Percentiles rank a stretch among this genome's conserved stretches.
These are phyloP conservation scores for Pteria penguin DNA, from an alignment of 2,888 invertebrate genomes.

Conservation along the genomic window DNA sequence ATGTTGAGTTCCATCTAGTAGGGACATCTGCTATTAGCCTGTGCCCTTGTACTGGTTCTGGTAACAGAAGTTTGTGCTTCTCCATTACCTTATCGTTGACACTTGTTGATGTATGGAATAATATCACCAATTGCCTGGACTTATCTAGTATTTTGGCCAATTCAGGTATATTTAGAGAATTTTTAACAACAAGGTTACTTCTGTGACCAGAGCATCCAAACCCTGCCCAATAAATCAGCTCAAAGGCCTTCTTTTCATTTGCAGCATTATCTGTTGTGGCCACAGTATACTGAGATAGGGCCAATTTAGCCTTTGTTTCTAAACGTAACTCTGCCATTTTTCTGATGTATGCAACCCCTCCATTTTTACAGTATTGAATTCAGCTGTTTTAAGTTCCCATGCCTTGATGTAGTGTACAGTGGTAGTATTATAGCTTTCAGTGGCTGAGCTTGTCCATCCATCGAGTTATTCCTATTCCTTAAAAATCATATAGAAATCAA, in stretches of 20 bases:
- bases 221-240: slow-evolving; percentile 29
- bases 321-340: slow-evolving; percentile 15
- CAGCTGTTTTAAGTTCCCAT: slow-evolving; percentile 11
- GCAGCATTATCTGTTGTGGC: slow-evolving; percentile 43
- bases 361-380: slow-evolving; percentile 8
- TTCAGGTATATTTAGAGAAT: slow-evolving; percentile 21
- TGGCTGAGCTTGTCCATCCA: slow-evolving; percentile 16
- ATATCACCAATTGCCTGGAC: slow-evolving; percentile 27
- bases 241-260: slow-evolving; percentile 40
- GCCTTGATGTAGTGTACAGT: slow-evolving; percentile 14
- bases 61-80: slow-evolving; percentile 29
- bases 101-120: slow-evolving; percentile 41
- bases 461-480: slow-evolving; percentile 26
- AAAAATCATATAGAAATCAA: no score
- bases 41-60: slow-evolving; percentile 5
- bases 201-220: slow-evolving; percentile 52
- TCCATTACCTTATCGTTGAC: slow-evolving; percentile 23
- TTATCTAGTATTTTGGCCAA: slow-evolving; percentile 21
- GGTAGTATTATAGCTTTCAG: slow-evolving; percentile 25
- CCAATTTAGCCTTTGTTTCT: neutral
- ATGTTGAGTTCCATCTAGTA: slow-evolving; percentile 39
- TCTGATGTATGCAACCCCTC: slow-evolving; percentile 26
- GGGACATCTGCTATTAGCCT: slow-evolving; percentile 41
- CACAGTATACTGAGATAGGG: neutral
- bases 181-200: slow-evolving; percentile 45